These are phyloP conservation scores for Camptogramma bilineatum DNA, from an alignment of 2,888 invertebrate species.

Conservation along the genomic window DNA sequence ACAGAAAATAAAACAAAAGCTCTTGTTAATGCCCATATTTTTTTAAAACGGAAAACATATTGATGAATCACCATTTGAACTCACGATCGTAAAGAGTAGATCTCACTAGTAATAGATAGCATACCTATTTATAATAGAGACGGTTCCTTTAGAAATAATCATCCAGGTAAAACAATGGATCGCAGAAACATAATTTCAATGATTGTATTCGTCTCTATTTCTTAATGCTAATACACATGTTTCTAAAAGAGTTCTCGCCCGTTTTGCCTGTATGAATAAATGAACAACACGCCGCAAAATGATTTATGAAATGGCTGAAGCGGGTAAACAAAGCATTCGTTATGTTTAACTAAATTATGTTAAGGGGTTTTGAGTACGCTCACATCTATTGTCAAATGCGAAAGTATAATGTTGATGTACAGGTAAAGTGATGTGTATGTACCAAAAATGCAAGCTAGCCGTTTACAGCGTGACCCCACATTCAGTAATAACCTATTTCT, in stretches of 20 bases:
- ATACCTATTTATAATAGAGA: not conserved
- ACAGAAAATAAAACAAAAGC: no score
- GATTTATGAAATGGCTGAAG: conserved; percentile 29
- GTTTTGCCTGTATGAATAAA: conserved; percentile 30
- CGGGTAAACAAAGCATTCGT: conserved; percentile 22
- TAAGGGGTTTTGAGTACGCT: conserved; percentile 6
- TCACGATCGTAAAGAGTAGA: no score
- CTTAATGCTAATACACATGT: conserved; percentile 21
- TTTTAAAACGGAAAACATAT: no score
- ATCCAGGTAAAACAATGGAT: not conserved
- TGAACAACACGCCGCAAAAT: conserved; percentile 28
- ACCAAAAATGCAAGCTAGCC: not conserved
- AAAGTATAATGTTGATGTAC: not conserved
- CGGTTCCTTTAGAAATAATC: not conserved
- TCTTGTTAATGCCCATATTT: no score
- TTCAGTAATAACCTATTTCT: no score
- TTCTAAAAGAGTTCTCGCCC: conserved; percentile 20
- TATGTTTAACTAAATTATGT: conserved; percentile 21
- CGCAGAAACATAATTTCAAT: conserved; percentile 3
- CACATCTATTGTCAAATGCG: not conserved
- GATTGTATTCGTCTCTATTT: conserved; percentile 22
- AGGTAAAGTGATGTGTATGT: not conserved
- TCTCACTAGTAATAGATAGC: no score
- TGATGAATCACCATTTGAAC: no score
- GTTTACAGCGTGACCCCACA: no score